Conservation (phyloP, 2,888 invertebrate species). For the Ectemnius cavifrons region DNA sequence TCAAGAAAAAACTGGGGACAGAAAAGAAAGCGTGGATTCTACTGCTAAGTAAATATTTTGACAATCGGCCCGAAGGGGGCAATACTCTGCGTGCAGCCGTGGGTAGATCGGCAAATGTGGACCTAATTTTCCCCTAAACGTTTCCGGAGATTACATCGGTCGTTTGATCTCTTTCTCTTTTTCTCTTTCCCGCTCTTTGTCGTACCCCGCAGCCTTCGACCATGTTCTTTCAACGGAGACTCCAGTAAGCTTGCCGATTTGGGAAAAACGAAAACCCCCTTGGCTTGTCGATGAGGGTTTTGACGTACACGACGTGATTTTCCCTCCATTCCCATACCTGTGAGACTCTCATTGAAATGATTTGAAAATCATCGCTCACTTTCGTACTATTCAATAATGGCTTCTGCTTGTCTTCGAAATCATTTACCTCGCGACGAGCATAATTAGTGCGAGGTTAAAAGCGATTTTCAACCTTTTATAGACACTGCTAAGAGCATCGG, state of each 20-base stretch:
- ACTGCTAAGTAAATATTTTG: conserved; percentile 74
- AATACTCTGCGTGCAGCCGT: conserved; percentile 50
- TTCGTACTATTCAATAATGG: neutral
- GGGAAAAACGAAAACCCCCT: conserved; percentile 53
- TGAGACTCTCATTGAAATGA: neutral
- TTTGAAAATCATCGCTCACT: neutral
- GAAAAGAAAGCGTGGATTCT: conserved; percentile 46
- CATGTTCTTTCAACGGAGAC: conserved; percentile 48
- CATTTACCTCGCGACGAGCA: neutral
- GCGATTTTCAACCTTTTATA: too few species aligned
- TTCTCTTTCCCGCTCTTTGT: conserved; percentile 67
- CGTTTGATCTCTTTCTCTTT: too few species aligned
- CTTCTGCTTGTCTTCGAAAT: neutral
- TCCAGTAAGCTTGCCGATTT: conserved; percentile 59
- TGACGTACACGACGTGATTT: conserved; percentile 1
- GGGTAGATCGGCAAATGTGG: conserved; percentile 73
- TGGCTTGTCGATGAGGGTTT: neutral
- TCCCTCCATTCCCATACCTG: neutral
- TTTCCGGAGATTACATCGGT: conserved; percentile 77
- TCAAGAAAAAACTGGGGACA: too few species aligned
- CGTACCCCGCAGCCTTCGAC: conserved; percentile 44
- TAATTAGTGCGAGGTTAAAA: too few species aligned
- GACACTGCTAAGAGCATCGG: too few species aligned
- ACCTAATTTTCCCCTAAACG: conserved; percentile 77
- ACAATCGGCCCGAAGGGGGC: conserved; percentile 65